Percentiles rank a stretch among this genome's conserved stretches.
These are phyloP conservation scores for Pyrocoelia pectoralis DNA, from an alignment of 2,888 invertebrate genomes.

Conservation along the genomic window DNA sequence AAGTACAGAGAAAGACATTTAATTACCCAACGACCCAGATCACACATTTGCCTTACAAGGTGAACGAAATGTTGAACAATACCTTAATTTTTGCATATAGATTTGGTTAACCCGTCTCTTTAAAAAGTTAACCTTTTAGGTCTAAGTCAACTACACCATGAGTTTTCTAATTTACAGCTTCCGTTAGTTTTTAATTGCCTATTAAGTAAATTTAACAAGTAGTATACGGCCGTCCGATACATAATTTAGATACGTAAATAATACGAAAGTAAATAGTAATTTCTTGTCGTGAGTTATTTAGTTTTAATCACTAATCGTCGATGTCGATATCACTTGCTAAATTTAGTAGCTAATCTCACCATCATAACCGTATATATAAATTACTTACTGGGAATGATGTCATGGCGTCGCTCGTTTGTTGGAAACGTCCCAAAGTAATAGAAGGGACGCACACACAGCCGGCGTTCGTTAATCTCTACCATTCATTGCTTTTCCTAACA, in stretches of 20 bases:
- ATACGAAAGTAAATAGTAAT: too few relatives aligned
- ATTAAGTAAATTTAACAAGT: conserved; percentile 36
- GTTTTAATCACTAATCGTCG: conserved; percentile 1
- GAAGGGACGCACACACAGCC: conserved; percentile 30
- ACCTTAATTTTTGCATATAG: conserved; percentile 18
- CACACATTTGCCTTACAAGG: too few relatives aligned
- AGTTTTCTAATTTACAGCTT: conserved; percentile 38
- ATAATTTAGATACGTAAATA: conserved; percentile 30
- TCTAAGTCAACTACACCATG: conserved; percentile 27
- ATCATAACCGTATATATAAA: conserved; percentile 17
- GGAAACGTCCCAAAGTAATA: conserved; percentile 31
- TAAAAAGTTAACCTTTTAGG: conserved; percentile 33
- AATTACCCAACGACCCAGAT: too few relatives aligned
- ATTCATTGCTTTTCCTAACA: conserved; percentile 27
- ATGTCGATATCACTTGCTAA: not conserved
- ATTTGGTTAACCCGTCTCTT: conserved; percentile 25
- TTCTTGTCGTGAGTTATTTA: too few relatives aligned
- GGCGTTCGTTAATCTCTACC: conserved; percentile 28
- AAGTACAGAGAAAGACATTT: too few relatives aligned
- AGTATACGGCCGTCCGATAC: conserved; percentile 33
- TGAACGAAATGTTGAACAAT: not conserved
- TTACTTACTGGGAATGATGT: conserved; percentile 30
- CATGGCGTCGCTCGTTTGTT: conserved; percentile 37
- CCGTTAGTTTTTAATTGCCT: conserved; percentile 37
- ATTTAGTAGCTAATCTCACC: not conserved